A percentile compares a stretch with the other conserved stretches of the same genome.
phyloP scores from a whole-genome alignment of 1,140 invertebrate species.

The Apolygus lucorum region DNA sequence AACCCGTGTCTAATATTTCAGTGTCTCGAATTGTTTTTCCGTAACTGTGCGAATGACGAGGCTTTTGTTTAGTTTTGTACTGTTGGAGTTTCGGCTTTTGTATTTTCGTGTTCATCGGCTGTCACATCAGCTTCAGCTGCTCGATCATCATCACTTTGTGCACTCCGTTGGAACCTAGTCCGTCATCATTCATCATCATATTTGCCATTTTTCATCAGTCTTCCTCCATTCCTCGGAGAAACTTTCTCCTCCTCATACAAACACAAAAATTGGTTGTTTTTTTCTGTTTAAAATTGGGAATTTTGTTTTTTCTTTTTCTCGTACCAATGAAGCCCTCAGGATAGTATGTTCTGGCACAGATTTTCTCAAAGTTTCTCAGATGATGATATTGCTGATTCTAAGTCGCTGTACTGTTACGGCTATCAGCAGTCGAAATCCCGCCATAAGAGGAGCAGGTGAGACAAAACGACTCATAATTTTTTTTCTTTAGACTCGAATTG shows the following conservation, averaged over 20 bases:
- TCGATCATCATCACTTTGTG: neutral
- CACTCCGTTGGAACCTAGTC: no score
- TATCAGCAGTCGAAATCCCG: slow-evolving; percentile 40
- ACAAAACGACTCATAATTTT: slow-evolving; percentile 15
- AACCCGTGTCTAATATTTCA: no score
- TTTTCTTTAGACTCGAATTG: neutral
- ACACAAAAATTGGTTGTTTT: no score
- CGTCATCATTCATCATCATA: neutral
- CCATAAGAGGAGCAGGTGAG: slow-evolving; percentile 51
- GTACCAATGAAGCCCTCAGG: slow-evolving; percentile 24
- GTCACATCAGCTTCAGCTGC: neutral
- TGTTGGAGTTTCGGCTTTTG: neutral
- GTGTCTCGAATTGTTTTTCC: no score
- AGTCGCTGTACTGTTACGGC: slow-evolving; percentile 39
- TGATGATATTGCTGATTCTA: slow-evolving; percentile 28
- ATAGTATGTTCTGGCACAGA: slow-evolving; percentile 29
- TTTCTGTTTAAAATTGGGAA: no score
- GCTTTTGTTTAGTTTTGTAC: no score
- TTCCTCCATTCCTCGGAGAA: no score
- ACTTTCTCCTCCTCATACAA: no score
- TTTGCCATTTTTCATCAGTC: no score
- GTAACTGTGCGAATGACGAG: no score
- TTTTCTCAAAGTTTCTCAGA: slow-evolving; percentile 31
- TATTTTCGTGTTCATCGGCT: neutral
- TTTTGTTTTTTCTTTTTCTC: slow-evolving; percentile 18